Conservation (phyloP, 2,888 invertebrate species). For the Amphipyra tragopoginis region DNA sequence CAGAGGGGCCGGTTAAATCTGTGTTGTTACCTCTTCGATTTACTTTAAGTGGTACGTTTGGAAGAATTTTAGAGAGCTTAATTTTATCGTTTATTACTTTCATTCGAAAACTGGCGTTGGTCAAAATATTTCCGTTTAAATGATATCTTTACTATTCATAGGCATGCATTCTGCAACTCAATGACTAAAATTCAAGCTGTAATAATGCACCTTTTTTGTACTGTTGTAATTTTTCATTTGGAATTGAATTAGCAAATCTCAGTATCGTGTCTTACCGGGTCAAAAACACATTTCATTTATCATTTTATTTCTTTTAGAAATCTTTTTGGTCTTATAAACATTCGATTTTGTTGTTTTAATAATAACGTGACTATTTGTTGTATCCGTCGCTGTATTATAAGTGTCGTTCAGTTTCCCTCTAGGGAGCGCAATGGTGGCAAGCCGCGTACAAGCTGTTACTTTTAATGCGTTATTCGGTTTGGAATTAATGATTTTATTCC, state of each 20-base stretch:
- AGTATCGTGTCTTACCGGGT: too few relatives aligned
- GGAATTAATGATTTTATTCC: slow-evolving; percentile 88
- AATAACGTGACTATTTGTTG: slow-evolving; percentile 21
- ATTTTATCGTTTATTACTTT: background rate
- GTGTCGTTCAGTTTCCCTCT: slow-evolving; percentile 43
- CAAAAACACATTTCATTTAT: too few relatives aligned
- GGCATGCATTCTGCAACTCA: too few relatives aligned
- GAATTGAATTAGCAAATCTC: too few relatives aligned
- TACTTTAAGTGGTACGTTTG: slow-evolving; percentile 40
- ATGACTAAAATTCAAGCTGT: too few relatives aligned
- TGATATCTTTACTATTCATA: too few relatives aligned
- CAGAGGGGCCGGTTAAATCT: slow-evolving; percentile 71
- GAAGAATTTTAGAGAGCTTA: slow-evolving; percentile 15
- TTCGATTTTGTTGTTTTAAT: background rate
- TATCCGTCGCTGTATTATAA: slow-evolving; percentile 19
- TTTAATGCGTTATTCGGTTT: slow-evolving; percentile 88
- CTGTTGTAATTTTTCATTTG: too few relatives aligned
- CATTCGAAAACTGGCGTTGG: too few relatives aligned
- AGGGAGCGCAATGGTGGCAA: slow-evolving; percentile 62
- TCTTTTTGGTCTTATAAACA: background rate
- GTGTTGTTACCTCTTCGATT: slow-evolving; percentile 55
- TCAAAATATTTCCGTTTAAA: too few relatives aligned
- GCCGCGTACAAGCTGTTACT: slow-evolving; percentile 87
- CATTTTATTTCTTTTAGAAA: background rate
- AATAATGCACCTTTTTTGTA: too few relatives aligned